Evolutionary conservation across 2,113 vertebrate species (phyloP).

Genomic region (Chloroceryle aenea): DNA sequence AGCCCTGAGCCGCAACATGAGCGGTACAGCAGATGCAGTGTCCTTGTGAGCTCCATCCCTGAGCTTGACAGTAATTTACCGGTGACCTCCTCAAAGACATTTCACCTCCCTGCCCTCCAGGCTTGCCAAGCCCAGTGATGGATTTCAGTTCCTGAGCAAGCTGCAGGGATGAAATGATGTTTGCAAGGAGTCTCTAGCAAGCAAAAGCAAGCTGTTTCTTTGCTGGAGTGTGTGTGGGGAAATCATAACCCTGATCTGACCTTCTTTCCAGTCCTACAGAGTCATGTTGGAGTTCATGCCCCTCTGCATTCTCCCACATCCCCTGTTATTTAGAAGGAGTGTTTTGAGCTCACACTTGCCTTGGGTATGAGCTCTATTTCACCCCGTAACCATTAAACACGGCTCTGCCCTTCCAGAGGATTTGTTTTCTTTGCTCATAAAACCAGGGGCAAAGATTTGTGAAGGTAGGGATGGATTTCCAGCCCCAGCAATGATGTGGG

Average conservation of each 20-base stretch:
- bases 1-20: background rate
- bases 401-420: background rate
- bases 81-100: background rate
- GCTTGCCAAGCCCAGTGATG: background rate
- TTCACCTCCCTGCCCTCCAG: background rate
- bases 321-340: background rate
- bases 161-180: background rate
- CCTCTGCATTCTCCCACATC: background rate
- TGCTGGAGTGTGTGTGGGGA: background rate
- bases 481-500: background rate
- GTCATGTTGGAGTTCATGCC: background rate
- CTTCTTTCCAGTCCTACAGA: background rate
- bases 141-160: background rate
- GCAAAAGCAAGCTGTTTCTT: background rate
- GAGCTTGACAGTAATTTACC: background rate
- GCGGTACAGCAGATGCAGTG: rapidly evolving
- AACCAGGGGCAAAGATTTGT: rapidly evolving
- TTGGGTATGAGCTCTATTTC: background rate
- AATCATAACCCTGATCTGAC: background rate
- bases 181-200: background rate
- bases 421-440: background rate
- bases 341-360: background rate
- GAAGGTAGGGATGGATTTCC: background rate
- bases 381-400: background rate
- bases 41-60: background rate